Percentiles rank a stretch among this genome's conserved stretches.
These are phyloP conservation scores for Tapirus terrestris DNA, from an alignment of 2,113 vertebrate genomes.

Conservation along the genomic window DNA sequence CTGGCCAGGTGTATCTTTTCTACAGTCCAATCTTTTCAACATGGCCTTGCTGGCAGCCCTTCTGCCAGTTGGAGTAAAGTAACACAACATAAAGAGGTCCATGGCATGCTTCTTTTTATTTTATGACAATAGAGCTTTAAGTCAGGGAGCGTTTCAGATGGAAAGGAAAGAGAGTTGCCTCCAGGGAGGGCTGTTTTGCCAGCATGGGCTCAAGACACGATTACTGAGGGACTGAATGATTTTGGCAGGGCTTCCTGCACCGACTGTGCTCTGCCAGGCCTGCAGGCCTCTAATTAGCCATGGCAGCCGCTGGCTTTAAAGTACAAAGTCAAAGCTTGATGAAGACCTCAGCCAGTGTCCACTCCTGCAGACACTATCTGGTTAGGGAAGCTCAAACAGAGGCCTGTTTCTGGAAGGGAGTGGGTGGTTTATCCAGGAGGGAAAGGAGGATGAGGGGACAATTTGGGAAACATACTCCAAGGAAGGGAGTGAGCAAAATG, in stretches of 20 bases:
- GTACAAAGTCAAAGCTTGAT: neutral
- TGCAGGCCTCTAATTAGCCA: neutral
- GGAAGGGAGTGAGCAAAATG: neutral
- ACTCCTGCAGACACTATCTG: neutral
- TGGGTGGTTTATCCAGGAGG: neutral
- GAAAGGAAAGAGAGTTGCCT: neutral
- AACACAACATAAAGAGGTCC: neutral
- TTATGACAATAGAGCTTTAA: neutral
- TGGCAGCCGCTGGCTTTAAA: neutral
- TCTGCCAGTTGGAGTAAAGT: neutral
- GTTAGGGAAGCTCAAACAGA: neutral
- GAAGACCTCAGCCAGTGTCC: neutral
- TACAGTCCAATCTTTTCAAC: neutral
- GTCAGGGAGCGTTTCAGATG: neutral
- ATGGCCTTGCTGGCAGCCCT: neutral
- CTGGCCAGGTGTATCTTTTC: neutral
- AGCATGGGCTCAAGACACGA: neutral
- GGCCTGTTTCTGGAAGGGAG: neutral
- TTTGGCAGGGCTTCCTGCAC: neutral
- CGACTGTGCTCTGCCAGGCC: neutral
- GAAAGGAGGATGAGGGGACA: neutral
- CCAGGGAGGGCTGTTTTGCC: neutral
- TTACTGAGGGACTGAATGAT: accelerated
- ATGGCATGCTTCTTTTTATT: neutral
- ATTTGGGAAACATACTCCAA: neutral